These are phyloP conservation scores for Eupithecia dodoneata DNA, from an alignment of 2,888 invertebrate species.

Conservation along the genomic window DNA sequence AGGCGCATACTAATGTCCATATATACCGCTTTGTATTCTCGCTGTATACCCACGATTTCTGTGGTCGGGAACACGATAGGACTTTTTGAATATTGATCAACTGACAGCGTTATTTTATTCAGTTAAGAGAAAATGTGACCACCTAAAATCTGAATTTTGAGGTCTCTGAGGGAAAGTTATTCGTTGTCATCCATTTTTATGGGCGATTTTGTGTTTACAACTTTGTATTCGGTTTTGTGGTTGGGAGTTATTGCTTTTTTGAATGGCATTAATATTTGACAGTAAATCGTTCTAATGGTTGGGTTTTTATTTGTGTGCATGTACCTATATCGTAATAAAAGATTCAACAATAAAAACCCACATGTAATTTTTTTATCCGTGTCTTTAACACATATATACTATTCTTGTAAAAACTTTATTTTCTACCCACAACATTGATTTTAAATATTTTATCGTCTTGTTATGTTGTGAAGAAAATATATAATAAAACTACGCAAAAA, in stretches of 20 bases:
- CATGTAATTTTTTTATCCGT: background rate
- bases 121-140: constrained; percentile 51
- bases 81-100: constrained; percentile 79
- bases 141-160: constrained; percentile 50
- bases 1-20: constrained; percentile 73
- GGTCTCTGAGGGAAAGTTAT: constrained; percentile 68
- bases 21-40: constrained; percentile 69
- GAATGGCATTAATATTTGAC: constrained; percentile 32
- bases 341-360: background rate
- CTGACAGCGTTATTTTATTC: constrained; percentile 50
- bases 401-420: background rate
- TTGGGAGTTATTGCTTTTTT: constrained; percentile 32
- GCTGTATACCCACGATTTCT: constrained; percentile 75
- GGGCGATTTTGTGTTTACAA: constrained; percentile 35
- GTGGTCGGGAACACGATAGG: constrained; percentile 68
- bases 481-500: background rate
- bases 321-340: background rate
- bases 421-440: background rate
- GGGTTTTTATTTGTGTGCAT: constrained; percentile 32
- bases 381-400: background rate
- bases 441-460: background rate
- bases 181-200: constrained; percentile 46
- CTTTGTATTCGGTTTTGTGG: constrained; percentile 51
- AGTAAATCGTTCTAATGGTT: constrained; percentile 33
- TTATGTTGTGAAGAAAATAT: background rate